A percentile compares a stretch with the other conserved stretches of the same genome.
phyloP scores from a whole-genome alignment of 2,797 vertebrate species.

The Lepus townsendii region DNA sequence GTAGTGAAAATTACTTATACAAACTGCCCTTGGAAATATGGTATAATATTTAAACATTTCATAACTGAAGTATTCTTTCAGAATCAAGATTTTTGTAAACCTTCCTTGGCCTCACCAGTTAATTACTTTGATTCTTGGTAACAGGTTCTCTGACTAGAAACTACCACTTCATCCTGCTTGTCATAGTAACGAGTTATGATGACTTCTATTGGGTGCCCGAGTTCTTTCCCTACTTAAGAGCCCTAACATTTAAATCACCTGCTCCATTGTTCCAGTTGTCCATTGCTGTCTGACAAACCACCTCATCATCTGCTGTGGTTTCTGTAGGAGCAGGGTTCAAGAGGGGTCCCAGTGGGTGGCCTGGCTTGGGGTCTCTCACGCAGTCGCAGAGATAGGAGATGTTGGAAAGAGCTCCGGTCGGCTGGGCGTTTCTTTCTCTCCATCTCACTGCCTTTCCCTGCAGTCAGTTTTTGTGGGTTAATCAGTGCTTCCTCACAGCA shows the following conservation, averaged over 20 bases:
- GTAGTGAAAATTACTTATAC: slow-evolving; percentile 23
- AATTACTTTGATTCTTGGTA: slow-evolving; percentile 57
- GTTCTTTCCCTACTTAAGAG: slow-evolving; percentile 65
- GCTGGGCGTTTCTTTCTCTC: background rate
- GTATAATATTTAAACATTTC: slow-evolving; percentile 43
- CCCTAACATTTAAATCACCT: slow-evolving; percentile 58
- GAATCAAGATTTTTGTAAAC: background rate
- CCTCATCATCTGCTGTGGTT: background rate
- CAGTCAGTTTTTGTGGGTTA: background rate
- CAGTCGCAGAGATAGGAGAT: background rate
- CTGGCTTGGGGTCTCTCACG: background rate
- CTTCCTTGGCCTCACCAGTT: slow-evolving; percentile 24
- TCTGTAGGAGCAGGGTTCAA: background rate
- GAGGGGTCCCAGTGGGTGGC: background rate
- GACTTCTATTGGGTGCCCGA: slow-evolving; percentile 43
- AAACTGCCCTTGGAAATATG: slow-evolving; percentile 46
- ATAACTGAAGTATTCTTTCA: slow-evolving; percentile 47
- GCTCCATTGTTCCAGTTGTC: slow-evolving; percentile 35
- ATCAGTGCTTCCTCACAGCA: background rate
- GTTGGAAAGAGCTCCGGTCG: background rate
- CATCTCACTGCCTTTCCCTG: background rate
- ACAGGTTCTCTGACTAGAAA: slow-evolving; percentile 70
- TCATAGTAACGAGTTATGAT: slow-evolving; percentile 66
- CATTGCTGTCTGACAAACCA: background rate
- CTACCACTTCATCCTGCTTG: slow-evolving; percentile 30